Evolutionary conservation across 92 coral and sea anemone genomes (phyloP), one percentile per base, ranked within the genome.

Genomic region (Parazoanthus darwini): DNA sequence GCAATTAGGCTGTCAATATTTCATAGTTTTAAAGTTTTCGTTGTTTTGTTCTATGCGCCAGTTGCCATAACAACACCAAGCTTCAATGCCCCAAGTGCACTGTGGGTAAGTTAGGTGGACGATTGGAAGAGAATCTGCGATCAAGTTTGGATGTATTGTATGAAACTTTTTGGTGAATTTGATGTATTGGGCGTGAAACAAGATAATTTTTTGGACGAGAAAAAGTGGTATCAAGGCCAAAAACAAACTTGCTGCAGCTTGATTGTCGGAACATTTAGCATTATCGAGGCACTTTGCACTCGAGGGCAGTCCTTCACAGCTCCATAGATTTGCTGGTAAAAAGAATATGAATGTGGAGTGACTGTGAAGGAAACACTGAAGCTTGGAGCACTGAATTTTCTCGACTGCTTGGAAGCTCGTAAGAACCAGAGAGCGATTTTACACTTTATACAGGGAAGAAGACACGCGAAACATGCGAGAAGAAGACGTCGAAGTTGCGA

Each of bases 401-500:
- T 74, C 44, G 20, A 76, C 80, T 76, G 15, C 20, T 43, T 70
- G 46, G 56, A 26, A 68, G 46, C 14, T 25, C 25, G 38, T 43
- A 15, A 70, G 50, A 35, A 71, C 29, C 43, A 44, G 63, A 54
- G 68, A 84, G 66, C 48, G 43, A 84, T 14, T 26, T 29, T 42
- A 71, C 79, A 46, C 77, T 9, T 84, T 84, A 33, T 20, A 71
- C 74, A 36, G 87, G 42, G 46, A 84, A 8, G 22, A 44, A 70
- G 43, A 48, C 3, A 68, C 35, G n/a, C 25, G 3, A 84, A 92
- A 18, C 65, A 97, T 97, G 99, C 91, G 98, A 18, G 99, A 97
- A 85, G 99, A 97, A 90, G 99, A 97, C 92, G 99, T 97, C n/a
- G 99, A 97, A 88, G 98, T 96, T 20, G 99, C 99, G 74, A 97